Percentiles rank a stretch among this genome's conserved stretches.
These are phyloP conservation scores for Sebastes kiyomatsui DNA, from an alignment of 2,797 vertebrate genomes.

Conservation along the genomic window DNA sequence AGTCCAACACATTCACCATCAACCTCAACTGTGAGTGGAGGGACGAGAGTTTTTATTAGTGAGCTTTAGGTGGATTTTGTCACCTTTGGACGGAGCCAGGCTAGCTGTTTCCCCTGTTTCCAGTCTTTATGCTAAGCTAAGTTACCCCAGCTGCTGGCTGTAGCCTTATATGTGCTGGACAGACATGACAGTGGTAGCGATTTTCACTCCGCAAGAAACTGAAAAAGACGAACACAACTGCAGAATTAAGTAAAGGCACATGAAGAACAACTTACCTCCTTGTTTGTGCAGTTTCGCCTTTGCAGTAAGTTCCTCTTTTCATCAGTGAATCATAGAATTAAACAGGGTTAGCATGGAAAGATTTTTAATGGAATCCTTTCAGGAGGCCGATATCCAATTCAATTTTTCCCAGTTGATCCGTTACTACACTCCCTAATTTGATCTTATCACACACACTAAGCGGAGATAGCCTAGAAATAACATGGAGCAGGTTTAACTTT, in stretches of 20 bases:
- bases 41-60: background rate
- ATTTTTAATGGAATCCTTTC: conserved; percentile 44
- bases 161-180: background rate
- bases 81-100: background rate
- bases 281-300: background rate
- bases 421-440: conserved; percentile 55
- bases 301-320: conserved; percentile 3
- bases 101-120: background rate
- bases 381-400: conserved; percentile 37
- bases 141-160: background rate
- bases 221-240: background rate
- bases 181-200: background rate
- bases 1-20: conserved; percentile 81
- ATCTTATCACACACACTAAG: conserved; percentile 63
- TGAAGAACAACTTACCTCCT: background rate
- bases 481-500: conserved; percentile 32
- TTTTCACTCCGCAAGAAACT: background rate
- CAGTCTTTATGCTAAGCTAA: background rate
- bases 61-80: background rate
- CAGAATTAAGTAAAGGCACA: background rate
- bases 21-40: conserved; percentile 87
- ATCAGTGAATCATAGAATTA: conserved; percentile 30
- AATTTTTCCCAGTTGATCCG: conserved; percentile 60
- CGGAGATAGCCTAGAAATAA: conserved; percentile 37
- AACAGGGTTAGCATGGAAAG: conserved; percentile 18